These are phyloP conservation scores for Apotomis betuletana DNA, from an alignment of 2,888 invertebrate species.

Conservation along the genomic window DNA sequence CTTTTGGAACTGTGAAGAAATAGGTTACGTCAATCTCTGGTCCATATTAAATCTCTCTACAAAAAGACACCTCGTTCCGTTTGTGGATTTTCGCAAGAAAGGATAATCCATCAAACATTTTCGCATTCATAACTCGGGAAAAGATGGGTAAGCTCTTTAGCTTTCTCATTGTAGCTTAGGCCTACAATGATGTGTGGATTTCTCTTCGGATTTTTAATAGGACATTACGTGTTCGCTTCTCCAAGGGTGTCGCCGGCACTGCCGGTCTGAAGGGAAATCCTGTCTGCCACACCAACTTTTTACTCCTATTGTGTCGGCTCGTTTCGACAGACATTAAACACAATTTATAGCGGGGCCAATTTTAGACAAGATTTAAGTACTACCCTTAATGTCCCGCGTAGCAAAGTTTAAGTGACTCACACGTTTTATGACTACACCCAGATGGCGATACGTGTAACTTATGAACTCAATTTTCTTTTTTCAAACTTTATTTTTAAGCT, in stretches of 20 bases:
- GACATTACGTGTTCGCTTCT: conserved; percentile 39
- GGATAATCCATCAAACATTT: too few species aligned
- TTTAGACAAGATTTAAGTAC: conserved; percentile 69
- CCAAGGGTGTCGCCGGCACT: background rate
- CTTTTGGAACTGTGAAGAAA: too few species aligned
- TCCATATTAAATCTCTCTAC: too few species aligned
- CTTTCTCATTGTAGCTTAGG: too few species aligned
- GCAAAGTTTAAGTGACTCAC: conserved; percentile 52
- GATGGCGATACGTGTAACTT: conserved; percentile 29
- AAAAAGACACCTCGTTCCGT: too few species aligned
- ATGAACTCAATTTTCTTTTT: conserved; percentile 25
- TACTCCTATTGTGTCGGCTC: conserved; percentile 61
- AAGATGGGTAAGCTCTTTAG: too few species aligned
- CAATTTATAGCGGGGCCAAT: conserved; percentile 65
- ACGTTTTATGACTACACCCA: conserved; percentile 50
- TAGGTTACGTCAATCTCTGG: too few species aligned
- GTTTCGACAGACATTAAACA: conserved; percentile 65
- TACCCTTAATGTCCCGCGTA: conserved; percentile 57
- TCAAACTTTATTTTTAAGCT: conserved; percentile 12
- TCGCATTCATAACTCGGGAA: too few species aligned
- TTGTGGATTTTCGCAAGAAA: too few species aligned
- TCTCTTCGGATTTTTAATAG: background rate
- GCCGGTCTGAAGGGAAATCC: conserved; percentile 41
- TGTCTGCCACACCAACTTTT: conserved; percentile 41
- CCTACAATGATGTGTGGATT: background rate